These are phyloP conservation scores for Drosophila cardini DNA, from an alignment of 1,140 invertebrate genomes.

Conservation along the genomic window DNA sequence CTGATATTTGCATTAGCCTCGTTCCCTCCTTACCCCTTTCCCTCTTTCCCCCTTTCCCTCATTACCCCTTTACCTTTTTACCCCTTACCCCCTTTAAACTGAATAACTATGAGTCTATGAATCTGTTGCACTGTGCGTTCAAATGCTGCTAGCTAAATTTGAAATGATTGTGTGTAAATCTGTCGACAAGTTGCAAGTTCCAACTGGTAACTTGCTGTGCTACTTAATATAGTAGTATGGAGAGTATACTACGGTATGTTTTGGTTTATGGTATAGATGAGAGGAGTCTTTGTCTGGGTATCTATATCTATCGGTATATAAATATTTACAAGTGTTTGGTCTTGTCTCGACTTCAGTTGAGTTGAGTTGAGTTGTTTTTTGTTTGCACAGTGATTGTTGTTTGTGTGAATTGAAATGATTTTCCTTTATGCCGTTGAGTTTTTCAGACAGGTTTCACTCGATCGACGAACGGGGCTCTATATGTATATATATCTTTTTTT, in stretches of 20 bases:
- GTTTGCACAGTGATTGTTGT: constrained; percentile 71
- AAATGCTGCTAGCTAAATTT: constrained; percentile 37
- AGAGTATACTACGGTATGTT: too few species aligned
- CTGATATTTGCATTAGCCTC: constrained; percentile 1
- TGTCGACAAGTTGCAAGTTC: constrained; percentile 54
- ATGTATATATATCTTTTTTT: constrained; percentile 15
- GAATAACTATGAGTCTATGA: not conserved
- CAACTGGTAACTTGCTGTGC: constrained; percentile 52
- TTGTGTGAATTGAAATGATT: constrained; percentile 74
- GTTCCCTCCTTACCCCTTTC: too few species aligned
- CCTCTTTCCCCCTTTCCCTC: too few species aligned
- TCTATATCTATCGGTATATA: constrained; percentile 24
- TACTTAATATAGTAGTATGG: constrained; percentile 20
- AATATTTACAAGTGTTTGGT: constrained; percentile 44
- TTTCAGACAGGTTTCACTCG: constrained; percentile 75
- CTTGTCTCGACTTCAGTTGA: constrained; percentile 48
- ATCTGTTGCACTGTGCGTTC: not conserved
- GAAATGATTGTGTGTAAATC: constrained; percentile 75
- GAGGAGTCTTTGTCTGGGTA: constrained; percentile 15
- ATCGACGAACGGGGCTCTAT: constrained; percentile 30
- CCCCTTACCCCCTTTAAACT: too few species aligned
- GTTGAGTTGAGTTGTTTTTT: constrained; percentile 58
- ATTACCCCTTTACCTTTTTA: too few species aligned
- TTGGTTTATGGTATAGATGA: not conserved
- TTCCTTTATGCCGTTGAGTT: constrained; percentile 64